Base-by-base conservation (phyloP, 1,140 invertebrate genomes). In the Oncopodura yosiiana region DNA sequence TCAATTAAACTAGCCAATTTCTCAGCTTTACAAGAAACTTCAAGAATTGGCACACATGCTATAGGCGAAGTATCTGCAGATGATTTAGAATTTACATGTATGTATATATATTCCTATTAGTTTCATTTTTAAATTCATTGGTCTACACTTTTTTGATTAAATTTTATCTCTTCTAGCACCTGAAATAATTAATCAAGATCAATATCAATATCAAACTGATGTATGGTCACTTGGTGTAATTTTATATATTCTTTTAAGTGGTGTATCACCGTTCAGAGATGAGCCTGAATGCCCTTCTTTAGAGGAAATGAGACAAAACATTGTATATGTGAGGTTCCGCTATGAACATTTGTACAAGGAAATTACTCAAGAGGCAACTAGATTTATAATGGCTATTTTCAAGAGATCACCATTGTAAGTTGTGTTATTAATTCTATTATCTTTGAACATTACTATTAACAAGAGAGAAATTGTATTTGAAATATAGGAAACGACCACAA, bases 181-280 rank as follows among this genome's bases (percentile, higher is more conserved):
- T 0, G 95, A 99, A 73, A 79, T 96, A 49, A 71, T 96, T 24
- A 81, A 81, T 67, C 87, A 92, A 64, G 84, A 88, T 70, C 78
- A 81, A 14, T 83, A 88, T 5, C 86, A 81, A 67, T 84, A 84
- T 3, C 85, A 93, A 67, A 88, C 87, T 24, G 95, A 99, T 71
- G 84, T 98, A 61, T 99, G 95, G 95, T 86, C 86, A 43, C 75
- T 98, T 21, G 95, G 91, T 21, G 87, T 93, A 4, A 72, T 99
- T 0, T 78, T 87, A 2, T 99, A 98, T 73, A 76, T 95, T n/a
- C 74, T 99, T 69, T 71, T 99, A 29, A 94, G 91, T 12, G 95
- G 95, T 9, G 81, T 81, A 9, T 89, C 93, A 30, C 92, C 95
- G 29, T 99, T 96, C 80, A 74, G 78, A 43, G 92, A 89, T 4